Conservation (phyloP, 2,113 vertebrate genomes). For the Odocoileus virginianus region DNA sequence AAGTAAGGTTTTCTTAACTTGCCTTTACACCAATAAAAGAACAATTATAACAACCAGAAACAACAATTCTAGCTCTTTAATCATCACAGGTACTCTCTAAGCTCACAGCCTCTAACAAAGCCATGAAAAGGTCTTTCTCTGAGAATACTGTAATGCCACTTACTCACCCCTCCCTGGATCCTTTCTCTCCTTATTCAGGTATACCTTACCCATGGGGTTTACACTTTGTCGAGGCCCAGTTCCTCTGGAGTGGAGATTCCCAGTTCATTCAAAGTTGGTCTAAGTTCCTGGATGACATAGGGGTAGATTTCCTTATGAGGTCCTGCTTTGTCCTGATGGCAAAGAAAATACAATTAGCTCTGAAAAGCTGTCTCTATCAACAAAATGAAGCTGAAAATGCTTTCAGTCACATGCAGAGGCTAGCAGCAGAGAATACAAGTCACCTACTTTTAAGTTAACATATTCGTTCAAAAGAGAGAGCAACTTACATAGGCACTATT, state of each 20-base stretch:
- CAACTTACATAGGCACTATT: background rate
- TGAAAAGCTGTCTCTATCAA: background rate
- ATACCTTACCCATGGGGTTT: constrained; percentile 75
- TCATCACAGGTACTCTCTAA: background rate
- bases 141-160: background rate
- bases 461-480: background rate
- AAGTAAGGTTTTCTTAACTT: background rate
- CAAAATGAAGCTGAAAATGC: constrained; percentile 10
- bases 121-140: background rate
- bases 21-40: background rate
- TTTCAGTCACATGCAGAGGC: background rate
- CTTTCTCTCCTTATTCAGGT: background rate
- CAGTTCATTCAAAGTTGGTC: constrained; percentile 93
- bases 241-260: constrained; percentile 98
- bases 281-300: constrained; percentile 95
- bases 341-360: constrained; percentile 56
- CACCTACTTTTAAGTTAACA: background rate
- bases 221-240: constrained; percentile 91
- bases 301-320: constrained; percentile 97
- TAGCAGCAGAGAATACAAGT: background rate
- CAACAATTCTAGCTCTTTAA: background rate
- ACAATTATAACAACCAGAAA: background rate
- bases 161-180: background rate
- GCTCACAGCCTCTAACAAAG: background rate
- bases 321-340: constrained; percentile 92